Percentiles rank a stretch among this genome's conserved stretches.
Conservation (phyloP, 2,888 invertebrate species). For the Ramazzottius varieornatus region DNA sequence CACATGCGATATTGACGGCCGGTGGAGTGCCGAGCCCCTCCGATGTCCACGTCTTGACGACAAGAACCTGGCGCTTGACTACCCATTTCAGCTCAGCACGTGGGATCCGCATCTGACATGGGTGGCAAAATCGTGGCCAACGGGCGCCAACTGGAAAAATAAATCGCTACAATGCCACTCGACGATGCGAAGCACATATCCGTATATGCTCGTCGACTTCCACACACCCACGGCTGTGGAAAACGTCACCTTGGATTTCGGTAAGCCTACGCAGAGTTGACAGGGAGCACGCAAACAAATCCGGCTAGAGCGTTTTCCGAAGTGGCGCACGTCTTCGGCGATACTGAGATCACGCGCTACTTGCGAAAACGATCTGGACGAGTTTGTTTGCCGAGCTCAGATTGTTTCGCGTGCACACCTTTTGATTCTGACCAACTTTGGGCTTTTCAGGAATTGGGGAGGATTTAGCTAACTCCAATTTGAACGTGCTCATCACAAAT, state of each 20-base stretch:
- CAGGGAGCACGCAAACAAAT: no score
- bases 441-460: no score
- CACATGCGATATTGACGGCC: background rate
- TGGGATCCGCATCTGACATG: background rate
- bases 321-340: no score
- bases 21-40: background rate
- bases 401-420: no score
- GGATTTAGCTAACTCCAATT: background rate
- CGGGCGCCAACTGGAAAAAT: background rate
- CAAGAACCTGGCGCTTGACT: background rate
- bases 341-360: no score
- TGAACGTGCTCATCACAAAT: background rate
- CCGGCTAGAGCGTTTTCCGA: no score
- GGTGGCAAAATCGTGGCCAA: background rate
- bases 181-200: background rate
- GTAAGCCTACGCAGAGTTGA: no score
- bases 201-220: background rate
- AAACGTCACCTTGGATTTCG: background rate
- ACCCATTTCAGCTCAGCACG: background rate
- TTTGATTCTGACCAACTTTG: no score
- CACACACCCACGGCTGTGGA: background rate
- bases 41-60: background rate
- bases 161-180: background rate
- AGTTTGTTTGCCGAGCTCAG: no score
- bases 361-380: no score